These are phyloP conservation scores for Macaria notata DNA, from an alignment of 2,888 invertebrate species.

Conservation along the genomic window DNA sequence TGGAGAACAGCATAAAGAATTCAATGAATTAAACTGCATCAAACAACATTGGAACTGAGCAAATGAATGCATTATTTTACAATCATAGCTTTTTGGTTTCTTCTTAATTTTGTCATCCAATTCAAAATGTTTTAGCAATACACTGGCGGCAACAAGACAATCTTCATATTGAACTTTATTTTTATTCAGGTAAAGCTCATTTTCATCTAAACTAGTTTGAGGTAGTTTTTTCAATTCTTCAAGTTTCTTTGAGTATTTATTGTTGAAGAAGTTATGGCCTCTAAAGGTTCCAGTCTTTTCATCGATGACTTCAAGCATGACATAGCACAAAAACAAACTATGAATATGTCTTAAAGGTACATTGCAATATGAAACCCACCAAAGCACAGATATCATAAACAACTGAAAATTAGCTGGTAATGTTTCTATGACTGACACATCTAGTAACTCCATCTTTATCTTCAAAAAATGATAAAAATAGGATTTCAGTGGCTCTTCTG, in stretches of 20 bases:
- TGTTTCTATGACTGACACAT: conserved; percentile 56
- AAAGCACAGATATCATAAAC: conserved; percentile 81
- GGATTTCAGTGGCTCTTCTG: conserved; percentile 48
- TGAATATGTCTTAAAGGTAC: conserved; percentile 75
- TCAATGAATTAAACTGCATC: conserved; percentile 82
- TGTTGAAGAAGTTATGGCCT: conserved; percentile 70
- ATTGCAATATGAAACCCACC: conserved; percentile 79
- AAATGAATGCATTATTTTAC: conserved; percentile 82
- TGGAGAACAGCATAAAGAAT: conserved; percentile 84
- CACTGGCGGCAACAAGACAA: conserved; percentile 81
- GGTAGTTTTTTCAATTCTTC: conserved; percentile 50
- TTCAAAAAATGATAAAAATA: conserved; percentile 77
- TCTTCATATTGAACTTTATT: conserved; percentile 80
- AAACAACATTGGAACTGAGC: conserved; percentile 86
- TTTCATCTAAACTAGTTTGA: conserved; percentile 33
- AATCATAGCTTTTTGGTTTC: conserved; percentile 80
- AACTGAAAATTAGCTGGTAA: conserved; percentile 83
- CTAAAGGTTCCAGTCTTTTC: conserved; percentile 80
- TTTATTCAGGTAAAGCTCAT: conserved; percentile 66
- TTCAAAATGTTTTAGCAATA: conserved; percentile 82
- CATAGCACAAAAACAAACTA: conserved; percentile 80
- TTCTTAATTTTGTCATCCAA: conserved; percentile 77
- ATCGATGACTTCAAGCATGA: conserved; percentile 83
- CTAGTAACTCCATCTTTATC: conserved; percentile 58
- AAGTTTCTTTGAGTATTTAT: conserved; percentile 65